Conservation (phyloP, 1,140 invertebrate genomes). For the Antheraea mylitta region DNA sequence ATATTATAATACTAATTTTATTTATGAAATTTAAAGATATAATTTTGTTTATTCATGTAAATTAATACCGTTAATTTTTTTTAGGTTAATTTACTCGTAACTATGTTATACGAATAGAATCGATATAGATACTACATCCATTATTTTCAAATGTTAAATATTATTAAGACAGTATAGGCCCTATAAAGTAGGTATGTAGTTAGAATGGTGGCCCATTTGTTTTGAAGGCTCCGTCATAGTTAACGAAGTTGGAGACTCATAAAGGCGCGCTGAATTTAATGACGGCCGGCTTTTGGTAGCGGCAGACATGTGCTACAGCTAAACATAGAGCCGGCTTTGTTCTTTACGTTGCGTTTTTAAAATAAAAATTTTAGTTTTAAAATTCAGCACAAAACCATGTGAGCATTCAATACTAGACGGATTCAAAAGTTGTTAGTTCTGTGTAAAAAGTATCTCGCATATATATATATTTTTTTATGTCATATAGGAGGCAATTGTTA, state of each 20-base stretch:
- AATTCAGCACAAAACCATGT: slow-evolving; percentile 11
- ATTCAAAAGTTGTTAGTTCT: background rate
- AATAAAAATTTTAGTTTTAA: slow-evolving; percentile 63
- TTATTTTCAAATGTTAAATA: slow-evolving; percentile 14
- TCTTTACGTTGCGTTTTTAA: slow-evolving; percentile 55
- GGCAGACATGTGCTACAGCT: slow-evolving; percentile 42
- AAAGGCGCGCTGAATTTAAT: slow-evolving; percentile 39
- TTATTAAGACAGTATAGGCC: slow-evolving; percentile 15
- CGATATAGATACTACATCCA: too few relatives aligned
- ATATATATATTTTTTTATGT: too few relatives aligned
- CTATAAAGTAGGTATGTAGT: slow-evolving; percentile 2
- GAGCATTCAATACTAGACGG: background rate
- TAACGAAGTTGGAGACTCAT: slow-evolving; percentile 38
- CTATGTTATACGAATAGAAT: too few relatives aligned
- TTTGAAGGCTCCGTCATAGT: slow-evolving; percentile 27
- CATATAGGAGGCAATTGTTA: too few relatives aligned
- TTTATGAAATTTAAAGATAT: too few relatives aligned
- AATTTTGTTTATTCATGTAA: too few relatives aligned
- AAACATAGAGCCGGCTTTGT: slow-evolving; percentile 56
- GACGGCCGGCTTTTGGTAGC: slow-evolving; percentile 33
- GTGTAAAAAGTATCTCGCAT: background rate
- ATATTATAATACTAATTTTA: too few relatives aligned
- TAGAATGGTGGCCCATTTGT: slow-evolving; percentile 21
- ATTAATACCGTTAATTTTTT: too few relatives aligned
- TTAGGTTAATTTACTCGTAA: too few relatives aligned